Evolutionary conservation across 2,113 vertebrate genomes (phyloP).

Genomic region (Pteruthius melanotis): DNA sequence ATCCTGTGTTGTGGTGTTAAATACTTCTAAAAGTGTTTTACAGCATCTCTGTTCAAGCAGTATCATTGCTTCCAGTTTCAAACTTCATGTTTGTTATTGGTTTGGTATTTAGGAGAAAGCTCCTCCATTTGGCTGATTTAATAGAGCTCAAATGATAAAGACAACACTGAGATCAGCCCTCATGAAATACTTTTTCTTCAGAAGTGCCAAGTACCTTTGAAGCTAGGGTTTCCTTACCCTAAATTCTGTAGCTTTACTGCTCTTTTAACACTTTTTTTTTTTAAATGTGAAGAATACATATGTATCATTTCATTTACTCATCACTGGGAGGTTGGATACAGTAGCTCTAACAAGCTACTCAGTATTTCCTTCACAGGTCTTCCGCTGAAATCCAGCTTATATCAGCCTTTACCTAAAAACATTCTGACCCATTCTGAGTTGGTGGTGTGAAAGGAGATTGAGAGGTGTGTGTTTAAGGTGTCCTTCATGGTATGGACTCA

Average conservation of each 20-base stretch:
- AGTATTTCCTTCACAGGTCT: not conserved
- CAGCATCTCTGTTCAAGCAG: not conserved
- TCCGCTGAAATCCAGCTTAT: not conserved
- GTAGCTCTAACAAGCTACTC: not conserved
- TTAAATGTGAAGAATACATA: not conserved
- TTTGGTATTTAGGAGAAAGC: not conserved
- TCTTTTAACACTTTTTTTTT: not conserved
- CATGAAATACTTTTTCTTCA: not conserved
- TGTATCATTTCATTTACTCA: not conserved
- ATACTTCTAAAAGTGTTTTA: not conserved
- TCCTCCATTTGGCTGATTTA: not conserved
- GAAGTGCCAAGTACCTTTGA: not conserved
- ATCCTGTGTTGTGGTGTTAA: not conserved
- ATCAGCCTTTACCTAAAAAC: not conserved
- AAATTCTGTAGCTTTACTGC: not conserved
- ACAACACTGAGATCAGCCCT: not conserved
- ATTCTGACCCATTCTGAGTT: not conserved
- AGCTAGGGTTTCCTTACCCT: not conserved
- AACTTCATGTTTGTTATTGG: not conserved
- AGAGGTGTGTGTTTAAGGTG: not conserved
- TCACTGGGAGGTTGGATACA: not conserved
- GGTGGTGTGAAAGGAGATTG: not conserved
- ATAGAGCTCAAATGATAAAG: not conserved
- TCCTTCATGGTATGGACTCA: not conserved
- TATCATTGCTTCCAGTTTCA: not conserved